Evolutionary conservation across 2,113 vertebrate genomes (phyloP).

Genomic region (Vanacampus margaritifer): DNA sequence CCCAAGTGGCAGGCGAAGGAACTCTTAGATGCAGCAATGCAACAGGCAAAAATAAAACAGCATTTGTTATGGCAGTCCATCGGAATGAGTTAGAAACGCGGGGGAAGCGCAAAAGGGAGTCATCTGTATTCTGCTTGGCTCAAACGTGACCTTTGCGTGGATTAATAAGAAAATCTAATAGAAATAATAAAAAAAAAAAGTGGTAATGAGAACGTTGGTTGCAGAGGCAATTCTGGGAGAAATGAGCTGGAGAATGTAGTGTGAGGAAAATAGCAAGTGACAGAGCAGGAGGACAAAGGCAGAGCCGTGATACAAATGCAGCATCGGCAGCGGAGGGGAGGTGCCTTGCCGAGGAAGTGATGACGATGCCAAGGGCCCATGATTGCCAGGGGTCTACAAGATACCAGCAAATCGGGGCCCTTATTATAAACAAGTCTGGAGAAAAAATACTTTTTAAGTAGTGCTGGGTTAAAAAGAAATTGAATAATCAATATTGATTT

Average conservation of each 20-base stretch:
- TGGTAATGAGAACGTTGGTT: constrained; percentile 16
- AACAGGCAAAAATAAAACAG: constrained; percentile 20
- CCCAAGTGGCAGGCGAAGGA: constrained; percentile 63
- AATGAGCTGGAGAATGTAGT: constrained; percentile 6
- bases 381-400: background rate
- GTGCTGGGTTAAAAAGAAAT: no score
- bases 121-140: constrained; percentile 1
- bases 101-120: background rate
- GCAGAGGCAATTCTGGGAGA: constrained; percentile 16
- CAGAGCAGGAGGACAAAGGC: constrained; percentile 22
- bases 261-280: constrained; percentile 18
- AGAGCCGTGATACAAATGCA: background rate
- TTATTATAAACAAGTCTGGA: no score
- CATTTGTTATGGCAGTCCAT: constrained; percentile 16
- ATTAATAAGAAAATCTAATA: constrained; percentile 10
- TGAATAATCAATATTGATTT: no score
- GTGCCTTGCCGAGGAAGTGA: background rate
- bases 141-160: constrained; percentile 25
- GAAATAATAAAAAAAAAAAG: constrained; percentile 6
- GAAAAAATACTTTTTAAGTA: no score
- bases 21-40: constrained; percentile 46
- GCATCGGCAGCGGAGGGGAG: background rate
- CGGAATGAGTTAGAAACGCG: constrained; percentile 8
- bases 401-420: no score
- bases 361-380: background rate